phyloP scores from a whole-genome alignment of 2,113 vertebrate species.

The Ramphastos sulfuratus region DNA sequence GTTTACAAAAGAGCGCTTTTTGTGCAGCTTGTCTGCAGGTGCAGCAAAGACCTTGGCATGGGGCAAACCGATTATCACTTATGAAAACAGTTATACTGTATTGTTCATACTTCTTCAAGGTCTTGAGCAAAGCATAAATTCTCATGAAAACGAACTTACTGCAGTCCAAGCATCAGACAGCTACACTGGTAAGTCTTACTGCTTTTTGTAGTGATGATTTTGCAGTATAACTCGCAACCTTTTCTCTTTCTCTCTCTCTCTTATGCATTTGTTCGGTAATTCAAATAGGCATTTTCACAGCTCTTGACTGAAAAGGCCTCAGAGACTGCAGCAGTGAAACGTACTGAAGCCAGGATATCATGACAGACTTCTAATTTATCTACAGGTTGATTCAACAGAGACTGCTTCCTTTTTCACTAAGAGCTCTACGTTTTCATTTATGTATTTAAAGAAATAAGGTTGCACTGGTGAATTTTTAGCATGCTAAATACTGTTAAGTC shows the following conservation, averaged over 20 bases:
- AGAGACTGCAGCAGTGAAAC: neutral
- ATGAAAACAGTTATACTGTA: slow-evolving; percentile 83
- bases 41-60: slow-evolving; percentile 78
- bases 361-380: neutral
- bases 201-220: neutral
- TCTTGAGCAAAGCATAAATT: slow-evolving; percentile 86
- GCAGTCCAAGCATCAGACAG: slow-evolving; percentile 57
- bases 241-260: neutral
- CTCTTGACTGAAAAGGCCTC: neutral
- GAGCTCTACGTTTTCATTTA: neutral
- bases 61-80: slow-evolving; percentile 70
- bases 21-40: slow-evolving; percentile 75
- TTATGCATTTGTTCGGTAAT: neutral
- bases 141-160: slow-evolving; percentile 47
- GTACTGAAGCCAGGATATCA: neutral
- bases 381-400: neutral
- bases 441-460: neutral
- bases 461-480: neutral
- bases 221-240: neutral
- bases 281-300: neutral
- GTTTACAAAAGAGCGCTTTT: slow-evolving; percentile 31
- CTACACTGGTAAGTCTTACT: slow-evolving; percentile 72
- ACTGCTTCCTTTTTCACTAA: neutral
- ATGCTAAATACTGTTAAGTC: neutral
- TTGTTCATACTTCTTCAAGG: slow-evolving; percentile 88